These are phyloP conservation scores for Callyntrura guangdongensis DNA, from an alignment of 2,888 invertebrate species.

Conservation along the genomic window DNA sequence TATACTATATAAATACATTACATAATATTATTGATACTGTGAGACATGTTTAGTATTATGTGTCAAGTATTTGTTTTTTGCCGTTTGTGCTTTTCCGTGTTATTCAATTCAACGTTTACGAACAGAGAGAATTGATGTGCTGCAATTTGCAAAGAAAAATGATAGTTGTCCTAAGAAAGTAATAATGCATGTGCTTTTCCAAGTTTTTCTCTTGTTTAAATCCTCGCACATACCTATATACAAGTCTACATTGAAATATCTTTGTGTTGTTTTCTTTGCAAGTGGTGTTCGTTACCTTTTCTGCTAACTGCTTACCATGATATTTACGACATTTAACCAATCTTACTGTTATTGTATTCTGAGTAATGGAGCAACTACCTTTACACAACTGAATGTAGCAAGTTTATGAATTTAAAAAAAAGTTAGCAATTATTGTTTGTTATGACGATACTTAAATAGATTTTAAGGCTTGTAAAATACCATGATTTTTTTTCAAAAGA, in stretches of 20 bases:
- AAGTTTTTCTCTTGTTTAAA: conserved; percentile 6
- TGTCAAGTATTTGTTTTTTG: conserved; percentile 59
- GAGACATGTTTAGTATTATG: conserved; percentile 55
- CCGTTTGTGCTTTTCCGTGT: conserved; percentile 68
- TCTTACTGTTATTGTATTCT: conserved; percentile 60
- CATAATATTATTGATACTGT: conserved; percentile 22
- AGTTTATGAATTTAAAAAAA: background rate
- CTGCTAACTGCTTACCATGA: conserved; percentile 70
- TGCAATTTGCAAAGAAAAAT: conserved; percentile 16
- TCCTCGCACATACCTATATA: background rate
- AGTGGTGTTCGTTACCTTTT: conserved; percentile 72
- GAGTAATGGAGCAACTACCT: conserved; percentile 7
- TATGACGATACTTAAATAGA: conserved; percentile 17
- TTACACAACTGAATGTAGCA: conserved; percentile 5
- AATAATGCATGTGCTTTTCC: background rate
- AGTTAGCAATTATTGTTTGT: background rate
- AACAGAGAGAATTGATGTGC: conserved; percentile 8
- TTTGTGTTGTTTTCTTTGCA: conserved; percentile 40
- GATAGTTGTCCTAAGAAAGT: background rate
- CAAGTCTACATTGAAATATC: background rate
- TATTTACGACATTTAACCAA: conserved; percentile 62
- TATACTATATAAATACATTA: conserved; percentile 30
- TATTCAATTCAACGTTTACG: conserved; percentile 50
- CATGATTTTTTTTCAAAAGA: background rate
- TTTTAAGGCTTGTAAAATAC: conserved; percentile 65